Conservation (phyloP, 1,140 invertebrate species). For the Hetaerina americana region DNA sequence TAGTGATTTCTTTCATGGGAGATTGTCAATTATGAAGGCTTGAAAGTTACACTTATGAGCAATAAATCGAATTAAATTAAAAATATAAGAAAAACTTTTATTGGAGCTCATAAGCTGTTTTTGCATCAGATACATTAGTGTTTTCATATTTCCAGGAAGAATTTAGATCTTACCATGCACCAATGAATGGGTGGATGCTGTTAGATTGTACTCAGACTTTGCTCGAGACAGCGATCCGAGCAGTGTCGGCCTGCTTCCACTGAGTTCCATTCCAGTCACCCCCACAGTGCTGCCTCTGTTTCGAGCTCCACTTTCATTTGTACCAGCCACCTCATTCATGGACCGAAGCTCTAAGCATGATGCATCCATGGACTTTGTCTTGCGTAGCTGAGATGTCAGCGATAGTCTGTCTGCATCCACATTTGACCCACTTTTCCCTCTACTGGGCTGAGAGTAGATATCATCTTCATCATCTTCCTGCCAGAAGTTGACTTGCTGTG, state of each 20-base stretch:
- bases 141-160: too few relatives aligned
- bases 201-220: constrained; percentile 75
- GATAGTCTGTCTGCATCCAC: constrained; percentile 44
- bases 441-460: constrained; percentile 47
- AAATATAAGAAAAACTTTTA: too few relatives aligned
- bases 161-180: constrained; percentile 33
- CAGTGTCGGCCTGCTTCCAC: neutral
- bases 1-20: too few relatives aligned
- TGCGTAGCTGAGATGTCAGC: constrained; percentile 57
- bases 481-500: constrained; percentile 40
- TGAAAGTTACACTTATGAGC: too few relatives aligned
- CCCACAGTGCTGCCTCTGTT: neutral
- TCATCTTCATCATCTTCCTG: constrained; percentile 46
- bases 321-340: constrained; percentile 42
- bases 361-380: constrained; percentile 77
- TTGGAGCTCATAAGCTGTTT: too few relatives aligned
- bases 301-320: constrained; percentile 11
- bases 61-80: too few relatives aligned
- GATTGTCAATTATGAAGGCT: too few relatives aligned
- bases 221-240: constrained; percentile 47
- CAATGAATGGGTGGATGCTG: constrained; percentile 44
- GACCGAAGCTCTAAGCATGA: constrained; percentile 68
- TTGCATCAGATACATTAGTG: too few relatives aligned
- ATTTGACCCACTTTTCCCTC: constrained; percentile 37
- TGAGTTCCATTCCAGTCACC: neutral